A percentile compares a stretch with the other conserved stretches of the same genome.
Evolutionary conservation across 2,797 vertebrate genomes (phyloP).

Genomic region (Crax fasciolata): DNA sequence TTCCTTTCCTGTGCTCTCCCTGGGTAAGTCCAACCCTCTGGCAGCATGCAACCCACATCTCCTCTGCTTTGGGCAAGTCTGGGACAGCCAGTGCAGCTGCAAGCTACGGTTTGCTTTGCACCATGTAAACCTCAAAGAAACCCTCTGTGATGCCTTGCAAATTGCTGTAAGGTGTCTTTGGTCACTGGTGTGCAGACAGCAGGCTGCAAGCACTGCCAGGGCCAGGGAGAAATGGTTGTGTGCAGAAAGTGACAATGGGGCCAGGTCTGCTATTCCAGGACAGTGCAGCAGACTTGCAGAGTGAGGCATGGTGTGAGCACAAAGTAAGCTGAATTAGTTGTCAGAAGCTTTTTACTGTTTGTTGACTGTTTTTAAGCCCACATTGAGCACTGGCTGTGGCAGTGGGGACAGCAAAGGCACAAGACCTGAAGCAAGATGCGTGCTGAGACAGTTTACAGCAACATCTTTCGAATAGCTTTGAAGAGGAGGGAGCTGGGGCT

Average conservation of each 20-base stretch:
- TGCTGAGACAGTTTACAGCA: not conserved
- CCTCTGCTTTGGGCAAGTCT: not conserved
- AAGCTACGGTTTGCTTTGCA: not conserved
- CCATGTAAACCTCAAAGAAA: not conserved
- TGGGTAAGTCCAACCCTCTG: not conserved
- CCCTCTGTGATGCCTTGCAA: not conserved
- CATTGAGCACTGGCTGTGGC: rapidly evolving
- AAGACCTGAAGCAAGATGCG: not conserved
- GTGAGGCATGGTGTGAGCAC: not conserved
- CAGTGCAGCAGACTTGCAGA: not conserved
- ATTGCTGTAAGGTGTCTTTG: not conserved
- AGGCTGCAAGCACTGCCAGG: not conserved
- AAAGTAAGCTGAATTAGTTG: not conserved
- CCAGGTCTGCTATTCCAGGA: not conserved
- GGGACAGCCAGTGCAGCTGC: not conserved
- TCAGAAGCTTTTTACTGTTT: not conserved
- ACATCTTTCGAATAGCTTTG: not conserved
- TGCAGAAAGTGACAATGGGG: not conserved
- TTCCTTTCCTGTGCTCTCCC: not conserved
- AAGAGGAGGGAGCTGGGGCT: not conserved
- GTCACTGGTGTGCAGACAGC: not conserved
- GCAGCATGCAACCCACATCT: not conserved
- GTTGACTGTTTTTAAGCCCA: not conserved
- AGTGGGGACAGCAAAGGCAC: not conserved
- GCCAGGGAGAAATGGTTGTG: not conserved